Conservation (phyloP, 2,888 invertebrate genomes). For the Agriopis leucophaearia region DNA sequence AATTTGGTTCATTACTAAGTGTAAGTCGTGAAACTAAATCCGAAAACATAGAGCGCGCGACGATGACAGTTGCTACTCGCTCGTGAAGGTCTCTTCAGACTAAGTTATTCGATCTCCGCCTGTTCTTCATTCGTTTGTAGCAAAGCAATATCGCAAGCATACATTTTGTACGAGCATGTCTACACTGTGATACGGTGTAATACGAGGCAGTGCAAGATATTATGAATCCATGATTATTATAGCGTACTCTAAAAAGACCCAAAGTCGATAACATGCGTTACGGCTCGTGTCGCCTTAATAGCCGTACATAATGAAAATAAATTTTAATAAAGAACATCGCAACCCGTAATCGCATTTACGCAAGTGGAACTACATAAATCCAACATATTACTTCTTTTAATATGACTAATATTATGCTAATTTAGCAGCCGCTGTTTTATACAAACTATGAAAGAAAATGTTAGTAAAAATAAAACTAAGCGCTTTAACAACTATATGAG, state of each 20-base stretch:
- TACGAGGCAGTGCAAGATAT: not conserved
- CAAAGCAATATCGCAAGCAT: not conserved
- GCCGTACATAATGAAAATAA: slow-evolving; percentile 48
- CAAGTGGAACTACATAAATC: slow-evolving; percentile 19
- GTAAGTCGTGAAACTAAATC: slow-evolving; percentile 73
- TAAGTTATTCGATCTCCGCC: not conserved
- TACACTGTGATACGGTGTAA: too few species aligned
- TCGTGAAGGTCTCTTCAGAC: not conserved
- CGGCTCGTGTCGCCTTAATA: slow-evolving; percentile 45
- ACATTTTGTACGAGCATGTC: not conserved
- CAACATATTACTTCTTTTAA: slow-evolving; percentile 10
- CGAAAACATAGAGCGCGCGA: slow-evolving; percentile 33
- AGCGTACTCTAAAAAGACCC: not conserved
- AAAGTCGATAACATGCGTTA: slow-evolving; percentile 42
- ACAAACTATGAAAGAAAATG: not conserved
- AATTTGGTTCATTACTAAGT: slow-evolving; percentile 75
- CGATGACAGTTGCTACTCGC: not conserved
- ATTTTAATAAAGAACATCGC: slow-evolving; percentile 44
- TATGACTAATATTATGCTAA: too few species aligned
- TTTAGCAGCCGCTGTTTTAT: not conserved
- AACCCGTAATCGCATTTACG: slow-evolving; percentile 37
- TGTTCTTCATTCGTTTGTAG: too few species aligned
- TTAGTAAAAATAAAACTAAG: not conserved
- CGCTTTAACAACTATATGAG: not conserved
- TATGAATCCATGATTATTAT: not conserved